phyloP scores from a whole-genome alignment of 30 jellyfish, hydroid and myxozoan species.

The Turritopsis rubra region DNA sequence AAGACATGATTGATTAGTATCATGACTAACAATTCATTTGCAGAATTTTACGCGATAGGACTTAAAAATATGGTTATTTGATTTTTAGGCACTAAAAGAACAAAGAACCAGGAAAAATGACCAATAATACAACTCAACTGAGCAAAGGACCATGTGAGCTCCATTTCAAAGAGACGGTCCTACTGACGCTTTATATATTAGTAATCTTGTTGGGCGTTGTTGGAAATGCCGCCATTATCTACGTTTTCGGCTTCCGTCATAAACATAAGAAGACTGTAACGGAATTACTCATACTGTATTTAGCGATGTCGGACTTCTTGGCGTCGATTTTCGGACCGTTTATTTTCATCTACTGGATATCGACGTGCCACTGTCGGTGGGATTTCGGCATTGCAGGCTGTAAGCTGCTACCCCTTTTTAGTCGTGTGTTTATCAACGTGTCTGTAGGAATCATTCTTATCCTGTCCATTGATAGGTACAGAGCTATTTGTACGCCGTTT shows the following conservation, averaged over 20 bases:
- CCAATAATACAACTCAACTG: background rate
- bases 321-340: constrained; percentile 66
- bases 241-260: constrained; percentile 20
- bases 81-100: background rate
- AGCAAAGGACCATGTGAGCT: background rate
- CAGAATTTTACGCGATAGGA: too few relatives aligned
- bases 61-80: background rate
- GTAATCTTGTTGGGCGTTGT: constrained; percentile 50
- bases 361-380: constrained; percentile 50
- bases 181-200: constrained; percentile 16
- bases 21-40: too few relatives aligned
- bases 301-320: constrained; percentile 54
- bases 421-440: constrained; percentile 48
- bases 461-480: constrained; percentile 70
- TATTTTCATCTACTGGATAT: constrained; percentile 47
- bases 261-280: constrained; percentile 35
- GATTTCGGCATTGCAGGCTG: constrained; percentile 75
- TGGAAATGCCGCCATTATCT: constrained; percentile 57
- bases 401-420: constrained; percentile 48
- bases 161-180: constrained; percentile 8
- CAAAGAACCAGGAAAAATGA: background rate
- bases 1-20: too few relatives aligned
- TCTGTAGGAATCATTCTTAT: constrained; percentile 62
- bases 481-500: constrained; percentile 72
- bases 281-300: constrained; percentile 49